phyloP scores from a whole-genome alignment of 2,113 vertebrate species.

The Sardina pilchardus region DNA sequence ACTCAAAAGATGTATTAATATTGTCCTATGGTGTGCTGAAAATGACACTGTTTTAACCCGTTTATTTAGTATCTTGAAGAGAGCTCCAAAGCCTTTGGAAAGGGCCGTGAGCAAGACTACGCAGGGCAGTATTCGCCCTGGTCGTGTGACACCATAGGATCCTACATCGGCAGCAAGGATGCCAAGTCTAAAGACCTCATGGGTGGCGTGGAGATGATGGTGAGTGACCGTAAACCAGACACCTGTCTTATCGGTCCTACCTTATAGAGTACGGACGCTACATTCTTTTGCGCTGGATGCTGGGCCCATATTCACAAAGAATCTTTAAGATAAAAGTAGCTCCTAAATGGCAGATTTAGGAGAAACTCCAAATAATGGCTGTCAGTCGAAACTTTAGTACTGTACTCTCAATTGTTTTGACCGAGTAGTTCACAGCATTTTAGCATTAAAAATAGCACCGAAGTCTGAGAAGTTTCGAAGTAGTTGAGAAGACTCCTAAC shows the following conservation, averaged over 20 bases:
- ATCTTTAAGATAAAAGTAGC: too few species aligned
- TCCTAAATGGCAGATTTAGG: too few species aligned
- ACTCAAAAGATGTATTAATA: background rate
- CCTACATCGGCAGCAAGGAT: conserved; percentile 98
- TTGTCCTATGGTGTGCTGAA: background rate
- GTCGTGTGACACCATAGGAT: conserved; percentile 98
- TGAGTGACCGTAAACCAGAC: conserved; percentile 58
- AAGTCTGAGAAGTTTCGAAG: too few species aligned
- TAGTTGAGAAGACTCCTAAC: too few species aligned
- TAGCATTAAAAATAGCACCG: too few species aligned
- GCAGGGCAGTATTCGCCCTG: conserved; percentile 96
- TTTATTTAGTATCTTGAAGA: conserved; percentile 86
- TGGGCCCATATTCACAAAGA: too few species aligned
- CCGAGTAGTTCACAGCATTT: too few species aligned
- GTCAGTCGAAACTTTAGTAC: too few species aligned
- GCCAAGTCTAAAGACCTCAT: conserved; percentile 94
- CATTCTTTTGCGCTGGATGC: too few species aligned
- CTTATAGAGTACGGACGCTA: background rate
- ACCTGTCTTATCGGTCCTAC: background rate
- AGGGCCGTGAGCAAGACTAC: conserved; percentile 91
- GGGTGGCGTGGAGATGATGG: conserved; percentile 89
- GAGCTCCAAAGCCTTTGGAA: conserved; percentile 82
- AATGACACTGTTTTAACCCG: background rate
- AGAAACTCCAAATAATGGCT: too few species aligned
- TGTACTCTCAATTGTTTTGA: too few species aligned